Percentiles rank a stretch among this genome's conserved stretches.
Conservation (phyloP, 2,113 vertebrate genomes). For the Atlantisia rogersi region DNA sequence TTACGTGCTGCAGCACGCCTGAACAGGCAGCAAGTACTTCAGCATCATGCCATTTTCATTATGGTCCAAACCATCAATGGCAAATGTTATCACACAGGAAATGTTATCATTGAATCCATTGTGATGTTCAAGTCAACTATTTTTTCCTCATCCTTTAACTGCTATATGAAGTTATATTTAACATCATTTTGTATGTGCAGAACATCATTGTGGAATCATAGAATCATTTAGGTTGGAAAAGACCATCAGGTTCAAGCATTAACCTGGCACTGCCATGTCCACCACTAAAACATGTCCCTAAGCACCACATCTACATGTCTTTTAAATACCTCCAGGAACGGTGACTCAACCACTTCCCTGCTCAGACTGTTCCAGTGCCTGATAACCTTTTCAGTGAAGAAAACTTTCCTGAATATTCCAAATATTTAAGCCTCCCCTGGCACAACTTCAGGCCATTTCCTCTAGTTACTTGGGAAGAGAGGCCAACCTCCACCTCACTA, state of each 20-base stretch:
- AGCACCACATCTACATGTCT: accelerated
- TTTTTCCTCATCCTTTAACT: not conserved
- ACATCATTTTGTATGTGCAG: not conserved
- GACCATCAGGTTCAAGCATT: not conserved
- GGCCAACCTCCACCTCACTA: accelerated
- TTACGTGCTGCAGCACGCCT: not conserved
- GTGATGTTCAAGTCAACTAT: not conserved
- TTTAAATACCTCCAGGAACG: not conserved
- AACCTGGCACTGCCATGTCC: not conserved
- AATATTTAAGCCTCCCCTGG: not conserved
- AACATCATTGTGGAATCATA: not conserved
- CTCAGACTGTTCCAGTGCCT: not conserved
- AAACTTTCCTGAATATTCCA: not conserved
- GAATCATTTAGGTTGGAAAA: not conserved
- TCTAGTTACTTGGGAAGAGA: not conserved
- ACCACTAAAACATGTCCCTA: not conserved
- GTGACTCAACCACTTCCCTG: not conserved
- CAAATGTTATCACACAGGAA: not conserved
- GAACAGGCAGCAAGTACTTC: not conserved
- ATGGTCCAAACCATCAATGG: not conserved
- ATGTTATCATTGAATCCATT: not conserved
- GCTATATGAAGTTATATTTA: not conserved
- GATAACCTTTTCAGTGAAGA: not conserved
- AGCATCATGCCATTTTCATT: not conserved
- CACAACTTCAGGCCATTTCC: not conserved